These are phyloP conservation scores for Prunella strophiata DNA, from an alignment of 2,797 vertebrate genomes.

Conservation along the genomic window DNA sequence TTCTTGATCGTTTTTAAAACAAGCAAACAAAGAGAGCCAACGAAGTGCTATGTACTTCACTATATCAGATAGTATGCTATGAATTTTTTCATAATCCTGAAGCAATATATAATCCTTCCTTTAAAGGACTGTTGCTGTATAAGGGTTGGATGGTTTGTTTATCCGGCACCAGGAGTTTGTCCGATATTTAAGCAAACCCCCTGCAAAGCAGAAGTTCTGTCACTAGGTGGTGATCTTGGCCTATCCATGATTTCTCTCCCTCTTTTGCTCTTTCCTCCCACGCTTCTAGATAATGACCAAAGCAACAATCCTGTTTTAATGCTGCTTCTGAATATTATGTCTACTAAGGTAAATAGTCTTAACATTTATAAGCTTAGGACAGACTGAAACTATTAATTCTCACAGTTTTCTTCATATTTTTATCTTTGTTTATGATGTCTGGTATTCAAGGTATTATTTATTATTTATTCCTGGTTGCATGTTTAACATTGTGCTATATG, in stretches of 20 bases:
- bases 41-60: rapidly evolving
- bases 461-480: not conserved
- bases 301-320: not conserved
- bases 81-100: not conserved
- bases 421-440: not conserved
- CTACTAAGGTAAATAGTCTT: not conserved
- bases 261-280: not conserved
- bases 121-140: not conserved
- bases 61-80: not conserved
- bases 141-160: not conserved
- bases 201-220: not conserved
- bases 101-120: not conserved
- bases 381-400: not conserved
- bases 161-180: rapidly evolving
- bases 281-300: not conserved
- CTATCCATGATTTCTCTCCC: not conserved
- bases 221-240: slow-evolving; percentile 73
- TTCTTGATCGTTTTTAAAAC: not conserved
- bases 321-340: not conserved
- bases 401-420: not conserved
- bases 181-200: not conserved
- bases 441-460: not conserved
- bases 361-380: not conserved
- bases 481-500: not conserved
- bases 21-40: not conserved